Percentiles rank a stretch among this genome's conserved stretches.
phyloP scores from a whole-genome alignment of 2,797 vertebrate genomes.

The Glossophaga mutica region DNA sequence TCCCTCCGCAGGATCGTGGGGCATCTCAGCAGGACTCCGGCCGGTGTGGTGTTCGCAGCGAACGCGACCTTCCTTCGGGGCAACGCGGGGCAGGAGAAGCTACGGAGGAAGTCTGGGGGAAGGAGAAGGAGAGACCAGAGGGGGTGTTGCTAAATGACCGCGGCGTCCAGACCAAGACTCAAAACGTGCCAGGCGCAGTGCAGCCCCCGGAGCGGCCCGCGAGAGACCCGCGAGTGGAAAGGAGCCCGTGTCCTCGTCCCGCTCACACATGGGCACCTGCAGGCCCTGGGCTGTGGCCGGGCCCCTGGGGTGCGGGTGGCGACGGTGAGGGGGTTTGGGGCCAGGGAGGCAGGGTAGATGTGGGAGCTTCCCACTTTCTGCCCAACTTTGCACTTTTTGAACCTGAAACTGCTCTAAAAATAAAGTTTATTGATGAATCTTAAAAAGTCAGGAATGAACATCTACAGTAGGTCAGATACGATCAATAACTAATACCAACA shows the following conservation, averaged over 20 bases:
- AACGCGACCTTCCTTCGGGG: background rate
- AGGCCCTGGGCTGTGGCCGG: background rate
- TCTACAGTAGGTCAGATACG: slow-evolving; percentile 27
- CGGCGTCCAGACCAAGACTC: no score
- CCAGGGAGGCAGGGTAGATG: background rate
- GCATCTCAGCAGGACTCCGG: background rate
- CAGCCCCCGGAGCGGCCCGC: background rate
- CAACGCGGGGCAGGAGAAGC: background rate
- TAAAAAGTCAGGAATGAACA: slow-evolving; percentile 48
- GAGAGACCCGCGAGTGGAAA: background rate
- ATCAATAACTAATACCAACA: slow-evolving; percentile 55
- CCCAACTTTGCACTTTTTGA: background rate
- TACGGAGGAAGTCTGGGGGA: background rate
- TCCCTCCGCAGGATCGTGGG: background rate
- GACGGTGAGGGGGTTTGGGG: fast-evolving
- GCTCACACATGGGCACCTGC: background rate
- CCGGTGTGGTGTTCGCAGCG: no score
- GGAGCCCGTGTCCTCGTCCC: fast-evolving
- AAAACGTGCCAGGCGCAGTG: no score
- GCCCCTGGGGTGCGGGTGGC: fast-evolving
- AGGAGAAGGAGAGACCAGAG: no score
- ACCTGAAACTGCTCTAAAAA: background rate
- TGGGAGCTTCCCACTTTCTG: background rate
- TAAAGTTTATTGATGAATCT: slow-evolving; percentile 35
- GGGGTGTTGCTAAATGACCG: background rate